These are phyloP conservation scores for Aphaenogaster floridana DNA, from an alignment of 1,140 invertebrate genomes.

Conservation along the genomic window DNA sequence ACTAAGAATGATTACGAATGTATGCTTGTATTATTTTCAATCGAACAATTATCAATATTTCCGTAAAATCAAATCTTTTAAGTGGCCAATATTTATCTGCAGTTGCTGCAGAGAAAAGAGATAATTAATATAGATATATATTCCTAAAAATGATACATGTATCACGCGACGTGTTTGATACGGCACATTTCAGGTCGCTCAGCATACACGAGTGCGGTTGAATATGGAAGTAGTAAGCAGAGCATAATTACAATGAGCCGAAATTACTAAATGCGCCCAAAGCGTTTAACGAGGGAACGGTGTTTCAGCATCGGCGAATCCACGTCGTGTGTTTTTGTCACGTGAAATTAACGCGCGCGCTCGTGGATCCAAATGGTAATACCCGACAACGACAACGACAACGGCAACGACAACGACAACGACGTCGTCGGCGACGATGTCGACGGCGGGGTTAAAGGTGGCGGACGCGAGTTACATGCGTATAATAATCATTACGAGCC, in stretches of 20 bases:
- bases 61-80: not conserved
- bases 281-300: conserved; percentile 64
- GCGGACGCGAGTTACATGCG: conserved; percentile 71
- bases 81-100: not conserved
- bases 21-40: not conserved
- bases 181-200: conserved; percentile 47
- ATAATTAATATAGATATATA: not conserved
- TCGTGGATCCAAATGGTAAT: conserved; percentile 57
- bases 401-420: conserved; percentile 55
- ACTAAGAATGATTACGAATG: not conserved
- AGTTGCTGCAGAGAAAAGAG: not conserved
- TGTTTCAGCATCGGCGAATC: conserved; percentile 65
- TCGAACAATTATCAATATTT: conserved; percentile 10
- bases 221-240: conserved; percentile 63
- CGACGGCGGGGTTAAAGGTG: conserved; percentile 64
- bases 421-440: conserved; percentile 46
- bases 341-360: conserved; percentile 60
- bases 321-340: conserved; percentile 55
- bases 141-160: conserved; percentile 1
- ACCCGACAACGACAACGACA: conserved; percentile 64
- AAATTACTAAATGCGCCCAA: conserved; percentile 64
- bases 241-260: conserved; percentile 64
- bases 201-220: conserved; percentile 49
- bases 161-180: conserved; percentile 42
- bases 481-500: conserved; percentile 75